Base-by-base conservation (phyloP, 23 tunicate species). In the Trididemnum clinides region DNA sequence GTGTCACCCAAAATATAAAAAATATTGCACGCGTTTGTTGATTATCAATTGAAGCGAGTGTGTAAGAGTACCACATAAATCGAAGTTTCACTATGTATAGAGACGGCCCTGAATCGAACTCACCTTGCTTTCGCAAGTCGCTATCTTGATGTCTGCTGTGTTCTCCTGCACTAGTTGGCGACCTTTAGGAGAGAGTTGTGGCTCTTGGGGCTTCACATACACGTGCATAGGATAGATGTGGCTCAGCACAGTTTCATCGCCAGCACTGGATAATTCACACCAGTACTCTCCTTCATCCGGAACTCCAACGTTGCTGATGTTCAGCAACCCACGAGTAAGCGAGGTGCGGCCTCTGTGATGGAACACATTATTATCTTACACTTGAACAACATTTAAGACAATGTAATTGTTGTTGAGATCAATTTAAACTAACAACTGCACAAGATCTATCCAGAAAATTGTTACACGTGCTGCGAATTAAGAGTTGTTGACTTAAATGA, bases 261-360 rank as follows among this genome's bases (percentile, higher is more conserved):
- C 57, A 19, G 57, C 81, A 3, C 73, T 23, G 2, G 78, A 34
- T 15, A 92, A 65, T 33, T 92, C 97, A 34, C 97, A 92, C 97
- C 97, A 92, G 57, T 87, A 92, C 21, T 86, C 38, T 0, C 97
- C 97, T 78, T 92, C 97, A 33, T 92, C 97, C 28, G 34, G 50
- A 2, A 81, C 80, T 20, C 33, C 33, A 19, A 92, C 80, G 4
- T 77, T 33, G 28, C 65, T 83, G n/a, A 92, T 92, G 34, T 30
- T 77, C 27, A 92, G 57, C 19, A 35, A 30, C 28, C 89, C 95
- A 0, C 23, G 25, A 18, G 31, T 54, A 0, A 85, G 64, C 21
- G 64, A 33, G 4, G 95, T 77, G 1, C 95, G 86, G 29, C 86
- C 95, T 30, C 88, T 85, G 33, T 18, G 64, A 81, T 18, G 1